Evolutionary conservation across 2,888 invertebrate genomes (phyloP).

Genomic region (Sympetrum striolatum): DNA sequence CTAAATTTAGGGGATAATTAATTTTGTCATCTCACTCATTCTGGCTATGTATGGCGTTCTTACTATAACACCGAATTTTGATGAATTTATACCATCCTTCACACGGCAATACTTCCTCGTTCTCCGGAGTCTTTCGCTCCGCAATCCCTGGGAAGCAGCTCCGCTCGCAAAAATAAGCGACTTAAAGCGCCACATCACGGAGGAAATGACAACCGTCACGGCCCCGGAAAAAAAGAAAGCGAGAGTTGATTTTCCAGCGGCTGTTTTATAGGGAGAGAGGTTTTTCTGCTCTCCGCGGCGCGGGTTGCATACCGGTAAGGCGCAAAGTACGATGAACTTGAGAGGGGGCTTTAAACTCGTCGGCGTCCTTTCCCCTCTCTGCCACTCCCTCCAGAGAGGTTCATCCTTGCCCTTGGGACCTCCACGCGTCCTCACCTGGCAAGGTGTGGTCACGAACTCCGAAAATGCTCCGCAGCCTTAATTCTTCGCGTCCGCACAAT

Average conservation of each 20-base stretch:
- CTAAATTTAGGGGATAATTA: too few species aligned
- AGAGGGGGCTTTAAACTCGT: conserved; percentile 37
- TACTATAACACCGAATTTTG: too few species aligned
- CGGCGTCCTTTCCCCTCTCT: conserved; percentile 15
- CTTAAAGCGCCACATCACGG: background rate
- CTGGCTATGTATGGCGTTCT: too few species aligned
- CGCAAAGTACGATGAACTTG: conserved; percentile 21
- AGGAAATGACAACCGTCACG: background rate
- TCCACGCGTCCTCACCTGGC: background rate
- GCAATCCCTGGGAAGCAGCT: too few species aligned
- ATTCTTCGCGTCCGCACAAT: background rate
- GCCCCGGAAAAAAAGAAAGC: background rate
- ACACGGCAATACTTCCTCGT: too few species aligned
- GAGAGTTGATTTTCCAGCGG: conserved; percentile 10
- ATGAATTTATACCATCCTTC: too few species aligned
- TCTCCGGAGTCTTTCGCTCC: too few species aligned
- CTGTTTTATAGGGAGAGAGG: background rate
- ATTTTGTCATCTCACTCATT: too few species aligned
- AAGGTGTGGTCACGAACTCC: conserved; percentile 19
- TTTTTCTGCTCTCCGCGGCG: background rate
- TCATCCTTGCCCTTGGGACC: conserved; percentile 38
- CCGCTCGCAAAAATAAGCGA: too few species aligned
- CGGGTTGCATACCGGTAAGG: conserved; percentile 10
- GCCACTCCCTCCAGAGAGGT: background rate
- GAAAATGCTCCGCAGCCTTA: background rate